Evolutionary conservation across 2,888 invertebrate genomes (phyloP), one percentile per base, ranked within the genome.

Genomic region (Eugnorisma glareosa): DNA sequence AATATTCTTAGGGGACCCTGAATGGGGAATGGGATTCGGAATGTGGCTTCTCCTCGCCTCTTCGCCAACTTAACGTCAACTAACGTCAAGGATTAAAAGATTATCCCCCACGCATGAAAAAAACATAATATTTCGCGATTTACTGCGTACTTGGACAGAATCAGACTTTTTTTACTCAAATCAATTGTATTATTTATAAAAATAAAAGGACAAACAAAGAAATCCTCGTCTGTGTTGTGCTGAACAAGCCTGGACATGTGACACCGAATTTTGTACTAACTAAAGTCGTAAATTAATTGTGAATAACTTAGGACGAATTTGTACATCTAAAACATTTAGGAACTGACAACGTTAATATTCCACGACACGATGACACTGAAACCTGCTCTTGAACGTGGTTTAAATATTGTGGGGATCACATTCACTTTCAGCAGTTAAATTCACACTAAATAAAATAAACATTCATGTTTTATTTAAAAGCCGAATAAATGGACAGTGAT

Each of bases 1-100:
- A 69, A 73, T 84, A 69, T 76, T 75, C 59, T 81, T 76, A 51
- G 3, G 31, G 24, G 18, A 35, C 37, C 69, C 67, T 35, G 61
- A 81, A 73, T 72, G 54, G 45, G 48, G n/a, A 84, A 28, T 28
- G 3, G 11, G 5, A 61, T 85, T 73, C 31, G 15, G 69, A 76
- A 61, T 28, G 54, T 75, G 40, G 61, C 28, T 63, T 66, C 61
- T 81, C 77, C 71, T 73, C 68, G 76, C 70, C 67, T 77, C 67
- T 79, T 76, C 48, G 57, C 57, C 63, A 73, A 77, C 81, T 81
- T 67, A 82, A 74, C 66, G 74, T 75, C 80, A 77, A 78, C 84
- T 76, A 75, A 77, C 68, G 78, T 83, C 81, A 79, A 48, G 73
- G 77, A 81, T 87, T 81, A 73, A 35, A 72, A 76, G 75, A 78